Base-by-base conservation (phyloP, 2,888 invertebrate genomes). In the Parnassius apollo region DNA sequence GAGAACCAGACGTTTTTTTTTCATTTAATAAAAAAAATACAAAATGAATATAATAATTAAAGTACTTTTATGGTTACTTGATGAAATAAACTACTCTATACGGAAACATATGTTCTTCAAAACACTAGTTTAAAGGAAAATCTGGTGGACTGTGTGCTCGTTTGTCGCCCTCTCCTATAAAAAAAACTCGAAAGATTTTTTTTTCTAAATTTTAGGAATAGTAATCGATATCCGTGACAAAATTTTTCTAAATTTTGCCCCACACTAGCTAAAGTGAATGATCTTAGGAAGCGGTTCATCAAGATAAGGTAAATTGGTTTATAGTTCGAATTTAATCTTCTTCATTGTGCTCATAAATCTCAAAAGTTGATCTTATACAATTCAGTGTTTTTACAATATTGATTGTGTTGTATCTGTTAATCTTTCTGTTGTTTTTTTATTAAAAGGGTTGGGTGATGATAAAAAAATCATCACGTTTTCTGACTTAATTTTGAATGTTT, bases 251-350 rank as follows among this genome's bases (percentile, higher is more conserved):
- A 44, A 11, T 44, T 11, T 44, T 11, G 9, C 44, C 44, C 44
- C 11, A 2, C 35, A 35, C 35, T 35, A 35, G 35, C 35, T 3
- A 35, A 55, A 50, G 61, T 61, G 59, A 11, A 42, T 46, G 25
- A 7, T 49, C 42, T 12, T 59, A 63, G 46, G 55, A 59, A 64
- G 52, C 48, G 46, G 42, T 55, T 42, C 52, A 42, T 35, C 52
- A 52, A 52, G 2, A 44, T 48, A 59, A 64, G 64, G 64, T 64
- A 64, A 64, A 64, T 59, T 35, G 50, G 48, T 44, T 51, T 44
- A 9, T 55, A 44, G 51, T 57, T 50, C 44, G 9, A 51, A 0
- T 53, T 11, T 54, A 9, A 13, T 10, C 57, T 62, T 35, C 55
- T 49, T 48, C 42, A 48, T 9, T 57, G 57, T 50, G 42, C 48